Percentiles rank a stretch among this genome's conserved stretches.
These are phyloP conservation scores for Sussaba pulchella DNA, from an alignment of 2,888 invertebrate genomes.

Conservation along the genomic window DNA sequence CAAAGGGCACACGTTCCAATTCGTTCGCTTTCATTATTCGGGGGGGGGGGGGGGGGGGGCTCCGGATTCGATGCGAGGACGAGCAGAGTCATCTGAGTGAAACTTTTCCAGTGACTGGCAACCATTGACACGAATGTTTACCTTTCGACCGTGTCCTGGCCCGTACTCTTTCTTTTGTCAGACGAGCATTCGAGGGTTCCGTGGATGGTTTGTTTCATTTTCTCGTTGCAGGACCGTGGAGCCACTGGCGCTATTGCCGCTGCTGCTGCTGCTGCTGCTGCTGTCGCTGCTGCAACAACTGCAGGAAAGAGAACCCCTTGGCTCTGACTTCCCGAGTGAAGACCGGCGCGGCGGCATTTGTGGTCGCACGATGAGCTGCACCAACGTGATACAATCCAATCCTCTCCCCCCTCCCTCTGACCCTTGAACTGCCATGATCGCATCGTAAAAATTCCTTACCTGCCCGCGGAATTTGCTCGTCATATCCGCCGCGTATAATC, in stretches of 20 bases:
- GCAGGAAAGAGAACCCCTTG: conserved; percentile 16
- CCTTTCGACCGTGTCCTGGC: conserved; percentile 4
- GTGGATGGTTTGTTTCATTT: conserved; percentile 24
- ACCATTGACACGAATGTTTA: conserved; percentile 38
- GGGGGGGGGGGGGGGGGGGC: not conserved
- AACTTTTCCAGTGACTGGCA: conserved; percentile 20
- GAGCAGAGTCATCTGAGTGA: conserved; percentile 13
- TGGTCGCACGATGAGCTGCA: conserved; percentile 54
- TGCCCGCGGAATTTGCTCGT: conserved; percentile 62
- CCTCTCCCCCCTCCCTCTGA: conserved; percentile 5
- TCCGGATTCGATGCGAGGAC: conserved; percentile 4
- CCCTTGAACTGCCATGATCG: conserved; percentile 37
- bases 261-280: not conserved
- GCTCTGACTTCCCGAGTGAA: conserved; percentile 55
- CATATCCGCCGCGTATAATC: conserved; percentile 58
- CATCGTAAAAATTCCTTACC: conserved; percentile 63
- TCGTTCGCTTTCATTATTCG: conserved; percentile 2
- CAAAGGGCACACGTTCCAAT: conserved; percentile 26
- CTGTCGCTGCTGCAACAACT: not conserved
- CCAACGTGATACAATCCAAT: conserved; percentile 27
- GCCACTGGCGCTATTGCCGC: not conserved
- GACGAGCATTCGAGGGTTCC: not conserved
- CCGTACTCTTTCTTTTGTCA: conserved; percentile 21
- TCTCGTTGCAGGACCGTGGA: conserved; percentile 9
- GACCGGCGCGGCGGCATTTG: conserved; percentile 57